A percentile compares a stretch with the other conserved stretches of the same genome.
Conservation (phyloP, 2,113 vertebrate genomes). For the Crotalus tigris region DNA sequence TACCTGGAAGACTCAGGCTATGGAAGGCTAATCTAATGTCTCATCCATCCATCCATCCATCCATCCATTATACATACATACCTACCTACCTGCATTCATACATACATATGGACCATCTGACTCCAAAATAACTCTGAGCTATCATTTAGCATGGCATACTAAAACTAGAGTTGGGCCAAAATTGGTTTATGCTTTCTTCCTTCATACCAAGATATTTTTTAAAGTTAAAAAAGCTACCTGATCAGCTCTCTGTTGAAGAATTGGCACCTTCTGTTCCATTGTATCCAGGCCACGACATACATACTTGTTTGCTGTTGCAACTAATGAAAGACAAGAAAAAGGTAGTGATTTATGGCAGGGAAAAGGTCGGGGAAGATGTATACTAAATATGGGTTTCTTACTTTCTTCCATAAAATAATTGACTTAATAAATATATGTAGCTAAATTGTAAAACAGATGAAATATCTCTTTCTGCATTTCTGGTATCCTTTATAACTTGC, state of each 20-base stretch:
- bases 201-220: neutral
- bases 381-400: neutral
- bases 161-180: neutral
- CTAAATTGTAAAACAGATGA: neutral
- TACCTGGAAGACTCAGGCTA: neutral
- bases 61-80: neutral
- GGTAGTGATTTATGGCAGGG: neutral
- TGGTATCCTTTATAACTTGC: neutral
- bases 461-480: neutral
- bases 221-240: slow-evolving; percentile 71
- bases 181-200: neutral
- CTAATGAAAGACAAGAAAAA: slow-evolving; percentile 60
- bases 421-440: neutral
- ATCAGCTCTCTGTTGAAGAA: slow-evolving; percentile 86
- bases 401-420: neutral
- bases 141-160: neutral
- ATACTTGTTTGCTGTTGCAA: slow-evolving; percentile 83
- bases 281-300: slow-evolving; percentile 86
- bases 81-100: neutral
- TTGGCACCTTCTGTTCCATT: slow-evolving; percentile 85
- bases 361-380: neutral
- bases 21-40: neutral
- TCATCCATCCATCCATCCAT: neutral
- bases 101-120: neutral
- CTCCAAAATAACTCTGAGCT: neutral